Evolutionary conservation across 1,140 invertebrate species (phyloP), one percentile per base, ranked within the genome.

Genomic region (Planococcus citri): DNA sequence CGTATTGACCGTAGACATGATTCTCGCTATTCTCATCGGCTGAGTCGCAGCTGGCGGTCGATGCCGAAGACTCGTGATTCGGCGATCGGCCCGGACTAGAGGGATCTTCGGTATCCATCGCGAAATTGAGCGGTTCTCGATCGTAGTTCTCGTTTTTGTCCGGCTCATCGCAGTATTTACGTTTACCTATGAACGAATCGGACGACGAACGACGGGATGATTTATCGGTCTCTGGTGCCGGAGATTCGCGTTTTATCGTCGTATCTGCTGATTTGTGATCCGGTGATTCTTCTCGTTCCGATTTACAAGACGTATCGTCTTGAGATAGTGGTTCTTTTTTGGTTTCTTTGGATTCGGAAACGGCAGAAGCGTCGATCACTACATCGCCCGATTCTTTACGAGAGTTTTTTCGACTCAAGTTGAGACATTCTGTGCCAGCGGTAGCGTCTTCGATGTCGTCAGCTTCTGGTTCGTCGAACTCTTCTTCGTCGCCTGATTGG

Each of bases 1-100:
- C 86, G 74, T 86, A 87, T 73, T 87, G 83, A 2, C 86, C 87
- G 74, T 86, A 87, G 3, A 85, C 79, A 72, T 84, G 81, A 69
- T 83, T 82, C 74, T 83, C 82, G 33, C 70, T 69, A 24, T 64
- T 64, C 22, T 64, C 10, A 27, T 70, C 27, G 71, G 72, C 69
- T 70, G 73, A 70, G 69, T 64, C 60, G 25, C 38, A 27, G 70
- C 70, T 21, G 58, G 71, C 69, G 68, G 73, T 22, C 68, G 73
- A 37, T 71, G 70, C 72, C n/a, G 69, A 70, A 21, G 71, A 70
- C 10, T 68, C 58, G 37, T 73, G 71, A n/a, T n/a, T n/a, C n/a
- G n/a, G 60, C 72, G 60, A 25, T 25, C 25, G 12, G 3, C 10
- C 21, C 64, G 17, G 68, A 64, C 37, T 64, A 51, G 67, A 41